Conservation (phyloP, 2,113 vertebrate genomes). For the Neogobius melanostomus region DNA sequence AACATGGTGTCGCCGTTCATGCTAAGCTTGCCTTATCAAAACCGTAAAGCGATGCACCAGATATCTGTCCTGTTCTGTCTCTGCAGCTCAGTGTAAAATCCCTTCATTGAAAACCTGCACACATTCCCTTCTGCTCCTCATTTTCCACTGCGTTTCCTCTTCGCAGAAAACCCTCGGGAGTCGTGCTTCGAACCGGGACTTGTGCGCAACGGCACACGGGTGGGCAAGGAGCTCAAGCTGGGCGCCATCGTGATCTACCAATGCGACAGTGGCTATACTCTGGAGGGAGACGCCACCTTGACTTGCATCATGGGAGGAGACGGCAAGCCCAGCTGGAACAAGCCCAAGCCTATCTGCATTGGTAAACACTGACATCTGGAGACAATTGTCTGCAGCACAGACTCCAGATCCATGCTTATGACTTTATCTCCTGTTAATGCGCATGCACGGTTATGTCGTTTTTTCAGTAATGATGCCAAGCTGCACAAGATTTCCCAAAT, state of each 20-base stretch:
- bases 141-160: slow-evolving; percentile 57
- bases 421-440: slow-evolving; percentile 47
- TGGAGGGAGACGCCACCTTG: slow-evolving; percentile 87
- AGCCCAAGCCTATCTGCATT: slow-evolving; percentile 88
- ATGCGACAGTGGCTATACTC: slow-evolving; percentile 91
- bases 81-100: slow-evolving; percentile 34
- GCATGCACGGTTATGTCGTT: slow-evolving; percentile 11
- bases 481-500: too few species aligned
- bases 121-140: slow-evolving; percentile 35
- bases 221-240: slow-evolving; percentile 89
- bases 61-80: background rate
- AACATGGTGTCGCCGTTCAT: background rate
- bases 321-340: slow-evolving; percentile 92
- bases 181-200: slow-evolving; percentile 94
- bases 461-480: too few species aligned
- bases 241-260: slow-evolving; percentile 91
- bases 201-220: slow-evolving; percentile 88
- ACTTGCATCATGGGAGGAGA: slow-evolving; percentile 92
- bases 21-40: background rate
- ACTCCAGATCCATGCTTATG: slow-evolving; percentile 30
- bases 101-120: slow-evolving; percentile 20
- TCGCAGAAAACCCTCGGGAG: slow-evolving; percentile 94
- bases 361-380: slow-evolving; percentile 77
- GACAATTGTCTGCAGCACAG: slow-evolving; percentile 38
- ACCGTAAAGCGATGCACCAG: too few species aligned